Base-by-base conservation (phyloP, 2,888 invertebrate genomes). In the Gastrophysa polygoni region DNA sequence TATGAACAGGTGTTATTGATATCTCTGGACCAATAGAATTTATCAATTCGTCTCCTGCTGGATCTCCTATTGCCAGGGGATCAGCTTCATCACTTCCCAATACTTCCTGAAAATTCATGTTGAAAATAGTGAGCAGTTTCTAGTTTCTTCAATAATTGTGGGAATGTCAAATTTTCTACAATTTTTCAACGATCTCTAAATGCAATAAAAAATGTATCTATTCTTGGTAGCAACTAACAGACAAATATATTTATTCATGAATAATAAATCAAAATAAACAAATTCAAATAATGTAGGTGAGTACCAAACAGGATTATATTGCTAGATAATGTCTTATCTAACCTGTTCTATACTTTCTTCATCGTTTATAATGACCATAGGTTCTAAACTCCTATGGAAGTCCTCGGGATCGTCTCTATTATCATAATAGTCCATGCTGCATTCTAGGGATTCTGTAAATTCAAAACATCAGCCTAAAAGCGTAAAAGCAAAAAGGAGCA, bases 361-460 rank as follows among this genome's bases (percentile, higher is more conserved):
- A 66, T 77, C 77, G 62, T 77, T 71, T 56, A 78, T 78, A 60
- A 78, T 77, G 57, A 78, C 75, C 63, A 78, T 75, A 61, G 79
- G 78, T 54, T 79, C 79, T 46, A 79, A 70, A 59, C 72, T 64
- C 29, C 71, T 59, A 56, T 73, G 73, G 67, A 73, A 75, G 63
- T 74, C 75, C 52, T 71, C 71, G 24, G 55, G 59, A 44, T 68
- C 69, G 21, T 70, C 71, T 59, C n/a, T n/a, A n/a, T n/a, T n/a
- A n/a, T 58, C 63, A 57, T 47, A 55, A 43, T 14, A 38, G n/a
- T 73, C 74, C 63, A 73, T 72, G 63, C 63, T 71, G 59, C 64
- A 67, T 69, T n/a, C n/a, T n/a, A n/a, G 68, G 66, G 70, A 67
- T 51, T 44, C 66, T 64, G 46, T 51, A 47, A 24, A 59, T 21